Base-by-base conservation (phyloP, 1,140 invertebrate species). In the Nautilus pompilius region DNA sequence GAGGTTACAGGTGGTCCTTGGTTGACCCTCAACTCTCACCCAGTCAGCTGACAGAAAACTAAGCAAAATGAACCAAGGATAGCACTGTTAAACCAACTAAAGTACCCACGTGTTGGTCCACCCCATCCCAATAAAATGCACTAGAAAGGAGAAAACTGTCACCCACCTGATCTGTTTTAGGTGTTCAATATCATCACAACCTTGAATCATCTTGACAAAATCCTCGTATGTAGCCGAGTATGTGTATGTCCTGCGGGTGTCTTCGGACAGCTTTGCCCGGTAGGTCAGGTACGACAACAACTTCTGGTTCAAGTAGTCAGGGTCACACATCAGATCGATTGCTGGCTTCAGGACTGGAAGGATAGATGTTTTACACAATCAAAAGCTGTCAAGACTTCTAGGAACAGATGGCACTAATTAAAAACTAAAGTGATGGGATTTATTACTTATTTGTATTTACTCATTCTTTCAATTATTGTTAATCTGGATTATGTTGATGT, bases 171-270 rank as follows among this genome's bases (percentile, higher is more conserved):
- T 90, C 72, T 91, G 88, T 75, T 92, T 92, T 17, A 96, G 83
- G 60, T 91, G 89, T 74, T 93, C 91, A 53, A 93, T 79, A 81
- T 92, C 91, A 69, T 87, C 87, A 45, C 89, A 91, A 65, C 87
- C 88, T 68, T 92, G 90, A 55, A 96, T 93, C 74, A 93, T 88
- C 63, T 90, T 88, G 48, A 95, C 87, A 77, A 95, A 93, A 66
- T 94, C 92, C 80, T 96, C 92, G 79, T 93, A 95, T 17, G 90
- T 92, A 63, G 91, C 90, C 0, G 92, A 91, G 80, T 93, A 93
- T 66, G 92, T 90, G 69, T 93, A 93, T 1, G 90, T 92, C 65
- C 89, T 88, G 49, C 89, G 85, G 66, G 91, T 90, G 80, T 93
- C 90, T 15, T 90, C 90, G 4, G 89, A 86, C 24, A 80, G 63